Evolutionary conservation across 2,113 vertebrate genomes (phyloP).

Genomic region (Calypte anna): DNA sequence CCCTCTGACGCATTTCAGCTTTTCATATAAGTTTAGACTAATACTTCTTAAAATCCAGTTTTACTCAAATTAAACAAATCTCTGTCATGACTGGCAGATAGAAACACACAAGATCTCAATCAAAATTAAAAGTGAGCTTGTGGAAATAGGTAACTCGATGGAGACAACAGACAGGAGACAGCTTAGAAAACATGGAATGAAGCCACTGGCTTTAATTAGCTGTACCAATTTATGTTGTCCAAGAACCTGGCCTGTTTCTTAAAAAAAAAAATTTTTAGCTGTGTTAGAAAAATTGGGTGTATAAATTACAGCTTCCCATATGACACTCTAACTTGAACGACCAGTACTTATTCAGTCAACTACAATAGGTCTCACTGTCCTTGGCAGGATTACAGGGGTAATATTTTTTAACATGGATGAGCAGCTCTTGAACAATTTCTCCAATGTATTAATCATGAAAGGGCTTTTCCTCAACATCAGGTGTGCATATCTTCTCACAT

Average conservation of each 20-base stretch:
- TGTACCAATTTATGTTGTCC: background rate
- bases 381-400: conserved; percentile 66
- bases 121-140: background rate
- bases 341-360: conserved; percentile 55
- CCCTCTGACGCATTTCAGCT: conserved; percentile 9
- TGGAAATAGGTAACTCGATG: background rate
- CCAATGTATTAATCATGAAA: conserved; percentile 66
- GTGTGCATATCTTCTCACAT: conserved; percentile 44
- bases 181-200: background rate
- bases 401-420: conserved; percentile 76
- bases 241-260: background rate
- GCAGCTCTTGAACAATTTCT: conserved; percentile 64
- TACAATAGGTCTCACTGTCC: conserved; percentile 63
- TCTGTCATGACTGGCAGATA: background rate
- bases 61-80: background rate
- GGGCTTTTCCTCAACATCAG: conserved; percentile 55
- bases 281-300: conserved; percentile 49
- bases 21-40: conserved; percentile 28
- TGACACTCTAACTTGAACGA: conserved; percentile 29
- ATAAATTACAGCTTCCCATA: conserved; percentile 66
- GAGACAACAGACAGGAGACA: background rate
- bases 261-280: conserved; percentile 4
- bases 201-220: background rate
- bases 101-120: background rate
- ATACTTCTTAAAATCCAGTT: conserved; percentile 3